Evolutionary conservation across 2,888 invertebrate genomes (phyloP).

Genomic region (Patella ulyssiponensis): DNA sequence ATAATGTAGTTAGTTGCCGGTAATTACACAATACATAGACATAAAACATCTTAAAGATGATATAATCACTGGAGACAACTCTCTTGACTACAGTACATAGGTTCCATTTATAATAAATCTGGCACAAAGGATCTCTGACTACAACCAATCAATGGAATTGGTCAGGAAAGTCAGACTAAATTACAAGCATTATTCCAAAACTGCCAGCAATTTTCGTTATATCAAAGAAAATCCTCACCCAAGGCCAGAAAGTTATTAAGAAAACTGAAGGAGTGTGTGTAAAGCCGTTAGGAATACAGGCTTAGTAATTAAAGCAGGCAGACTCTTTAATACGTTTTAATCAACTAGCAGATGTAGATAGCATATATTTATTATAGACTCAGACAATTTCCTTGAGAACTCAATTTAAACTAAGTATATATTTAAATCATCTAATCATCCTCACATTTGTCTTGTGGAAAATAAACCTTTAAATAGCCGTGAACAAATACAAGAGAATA

Average conservation of each 20-base stretch:
- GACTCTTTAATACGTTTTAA: slow-evolving; percentile 8
- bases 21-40: no score
- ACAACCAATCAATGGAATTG: not conserved
- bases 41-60: no score
- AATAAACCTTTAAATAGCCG: not conserved
- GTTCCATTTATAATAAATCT: not conserved
- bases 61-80: no score
- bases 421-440: not conserved
- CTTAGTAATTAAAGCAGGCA: not conserved
- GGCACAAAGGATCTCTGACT: not conserved
- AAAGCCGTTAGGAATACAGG: not conserved
- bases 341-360: not conserved
- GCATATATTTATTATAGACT: not conserved
- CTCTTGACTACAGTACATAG: no score
- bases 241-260: not conserved
- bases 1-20: no score
- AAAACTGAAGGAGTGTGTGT: not conserved
- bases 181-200: not conserved
- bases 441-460: not conserved
- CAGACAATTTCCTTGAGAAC: no score
- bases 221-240: not conserved
- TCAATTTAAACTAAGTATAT: no score
- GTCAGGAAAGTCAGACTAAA: slow-evolving; percentile 11
- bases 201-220: not conserved
- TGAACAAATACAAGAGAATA: slow-evolving; percentile 1